phyloP scores from a whole-genome alignment of 2,797 vertebrate genomes.

The Petrocephalus schoutedeni region DNA sequence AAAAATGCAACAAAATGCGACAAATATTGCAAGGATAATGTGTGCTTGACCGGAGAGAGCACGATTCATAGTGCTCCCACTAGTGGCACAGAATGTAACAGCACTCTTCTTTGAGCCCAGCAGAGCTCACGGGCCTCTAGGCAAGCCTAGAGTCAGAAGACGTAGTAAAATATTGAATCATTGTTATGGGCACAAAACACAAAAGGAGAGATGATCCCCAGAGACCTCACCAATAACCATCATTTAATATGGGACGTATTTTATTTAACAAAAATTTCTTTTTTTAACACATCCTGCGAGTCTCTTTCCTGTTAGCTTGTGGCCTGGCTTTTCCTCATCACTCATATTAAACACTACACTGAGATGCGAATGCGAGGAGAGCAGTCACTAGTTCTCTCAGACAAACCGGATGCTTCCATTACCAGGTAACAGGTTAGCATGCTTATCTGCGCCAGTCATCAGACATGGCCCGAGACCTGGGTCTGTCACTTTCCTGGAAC shows the following conservation, averaged over 20 bases:
- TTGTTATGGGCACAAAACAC: not conserved
- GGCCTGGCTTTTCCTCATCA: not conserved
- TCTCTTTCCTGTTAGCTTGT: not conserved
- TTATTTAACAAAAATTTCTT: not conserved
- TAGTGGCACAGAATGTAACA: not conserved
- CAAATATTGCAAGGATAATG: not conserved
- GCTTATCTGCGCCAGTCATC: not conserved
- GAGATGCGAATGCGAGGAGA: not conserved
- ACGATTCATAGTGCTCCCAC: not conserved
- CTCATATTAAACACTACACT: not conserved
- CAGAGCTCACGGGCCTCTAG: not conserved
- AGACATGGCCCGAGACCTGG: not conserved
- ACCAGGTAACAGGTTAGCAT: not conserved
- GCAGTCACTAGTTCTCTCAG: not conserved
- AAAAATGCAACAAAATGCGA: not conserved
- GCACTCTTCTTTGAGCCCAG: not conserved
- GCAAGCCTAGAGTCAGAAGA: not conserved
- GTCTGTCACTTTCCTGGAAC: not conserved
- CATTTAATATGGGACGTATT: not conserved
- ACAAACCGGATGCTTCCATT: not conserved
- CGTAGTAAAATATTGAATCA: not conserved
- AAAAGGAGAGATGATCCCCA: not conserved
- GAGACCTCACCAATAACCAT: not conserved
- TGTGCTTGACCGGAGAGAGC: not conserved
- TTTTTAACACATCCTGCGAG: not conserved